Conservation (phyloP, 1,140 invertebrate species). For the Neelides sp. region DNA sequence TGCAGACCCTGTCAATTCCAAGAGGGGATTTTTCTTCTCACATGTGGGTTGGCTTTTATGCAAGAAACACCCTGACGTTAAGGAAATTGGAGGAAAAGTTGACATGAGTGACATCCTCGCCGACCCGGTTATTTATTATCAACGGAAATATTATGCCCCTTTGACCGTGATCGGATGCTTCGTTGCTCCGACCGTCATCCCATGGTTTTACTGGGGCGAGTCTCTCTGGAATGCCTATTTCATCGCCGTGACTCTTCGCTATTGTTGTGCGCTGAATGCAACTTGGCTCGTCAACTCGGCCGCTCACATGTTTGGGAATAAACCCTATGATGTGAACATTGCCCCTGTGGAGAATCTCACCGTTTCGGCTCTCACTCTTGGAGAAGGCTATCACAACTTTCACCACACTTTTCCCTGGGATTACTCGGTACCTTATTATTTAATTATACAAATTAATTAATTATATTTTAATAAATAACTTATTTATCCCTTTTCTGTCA, state of each 20-base stretch:
- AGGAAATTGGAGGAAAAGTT: constrained; percentile 31
- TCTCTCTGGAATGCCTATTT: constrained; percentile 36
- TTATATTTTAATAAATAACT: too few relatives aligned
- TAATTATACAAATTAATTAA: not conserved
- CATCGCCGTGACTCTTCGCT: constrained; percentile 14
- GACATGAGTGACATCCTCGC: constrained; percentile 44
- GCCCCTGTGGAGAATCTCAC: constrained; percentile 40
- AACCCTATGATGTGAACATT: constrained; percentile 31
- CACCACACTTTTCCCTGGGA: constrained; percentile 67
- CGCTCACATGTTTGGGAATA: constrained; percentile 38
- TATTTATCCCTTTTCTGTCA: too few relatives aligned
- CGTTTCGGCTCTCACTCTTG: constrained; percentile 40
- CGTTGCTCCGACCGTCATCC: constrained; percentile 47
- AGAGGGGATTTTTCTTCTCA: constrained; percentile 65
- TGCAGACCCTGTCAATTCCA: constrained; percentile 68
- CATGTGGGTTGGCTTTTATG: constrained; percentile 68
- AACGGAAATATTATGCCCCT: constrained; percentile 38
- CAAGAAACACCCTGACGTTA: constrained; percentile 54
- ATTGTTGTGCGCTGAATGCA: constrained; percentile 33
- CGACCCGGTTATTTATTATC: constrained; percentile 46
- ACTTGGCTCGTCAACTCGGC: constrained; percentile 43
- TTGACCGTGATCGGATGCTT: constrained; percentile 50
- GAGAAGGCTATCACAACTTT: constrained; percentile 33
- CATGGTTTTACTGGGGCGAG: constrained; percentile 46
- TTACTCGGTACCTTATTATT: not conserved